Conservation (phyloP, 2,888 invertebrate genomes). For the Pyrrhosoma nymphula region DNA sequence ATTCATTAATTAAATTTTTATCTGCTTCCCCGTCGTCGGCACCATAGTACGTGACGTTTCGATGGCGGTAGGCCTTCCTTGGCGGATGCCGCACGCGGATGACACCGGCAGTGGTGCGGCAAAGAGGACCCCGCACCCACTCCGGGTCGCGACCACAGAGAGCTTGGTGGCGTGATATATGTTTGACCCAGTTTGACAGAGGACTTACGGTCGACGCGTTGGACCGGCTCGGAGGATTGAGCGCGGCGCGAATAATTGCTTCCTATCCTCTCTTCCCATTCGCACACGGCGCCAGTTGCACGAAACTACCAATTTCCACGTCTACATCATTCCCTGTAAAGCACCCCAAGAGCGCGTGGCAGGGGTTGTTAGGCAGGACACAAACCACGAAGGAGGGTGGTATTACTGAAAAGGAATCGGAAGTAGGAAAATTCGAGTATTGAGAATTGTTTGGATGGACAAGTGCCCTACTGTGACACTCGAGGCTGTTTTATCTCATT, state of each 20-base stretch:
- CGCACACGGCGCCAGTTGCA: too few species aligned
- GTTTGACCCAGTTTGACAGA: constrained; percentile 25
- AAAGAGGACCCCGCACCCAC: neutral
- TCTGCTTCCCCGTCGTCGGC: neutral
- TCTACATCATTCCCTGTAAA: too few species aligned
- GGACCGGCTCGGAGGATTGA: neutral
- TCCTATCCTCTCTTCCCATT: neutral
- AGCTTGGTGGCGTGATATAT: neutral
- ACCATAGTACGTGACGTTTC: neutral
- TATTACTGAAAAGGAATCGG: too few species aligned
- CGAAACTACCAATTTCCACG: too few species aligned
- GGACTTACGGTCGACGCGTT: neutral
- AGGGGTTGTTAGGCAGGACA: too few species aligned
- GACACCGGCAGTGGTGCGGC: neutral
- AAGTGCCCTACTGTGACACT: too few species aligned
- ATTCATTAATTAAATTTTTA: neutral
- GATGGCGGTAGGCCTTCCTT: neutral
- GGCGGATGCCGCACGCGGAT: neutral
- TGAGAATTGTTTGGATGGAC: too few species aligned
- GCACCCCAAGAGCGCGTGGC: too few species aligned
- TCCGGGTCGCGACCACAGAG: neutral
- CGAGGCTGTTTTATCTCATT: too few species aligned
- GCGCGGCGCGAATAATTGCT: neutral
- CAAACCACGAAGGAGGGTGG: too few species aligned
- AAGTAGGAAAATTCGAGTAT: too few species aligned